phyloP scores from a whole-genome alignment of 2,797 vertebrate species.

The Nannoperca australis region DNA sequence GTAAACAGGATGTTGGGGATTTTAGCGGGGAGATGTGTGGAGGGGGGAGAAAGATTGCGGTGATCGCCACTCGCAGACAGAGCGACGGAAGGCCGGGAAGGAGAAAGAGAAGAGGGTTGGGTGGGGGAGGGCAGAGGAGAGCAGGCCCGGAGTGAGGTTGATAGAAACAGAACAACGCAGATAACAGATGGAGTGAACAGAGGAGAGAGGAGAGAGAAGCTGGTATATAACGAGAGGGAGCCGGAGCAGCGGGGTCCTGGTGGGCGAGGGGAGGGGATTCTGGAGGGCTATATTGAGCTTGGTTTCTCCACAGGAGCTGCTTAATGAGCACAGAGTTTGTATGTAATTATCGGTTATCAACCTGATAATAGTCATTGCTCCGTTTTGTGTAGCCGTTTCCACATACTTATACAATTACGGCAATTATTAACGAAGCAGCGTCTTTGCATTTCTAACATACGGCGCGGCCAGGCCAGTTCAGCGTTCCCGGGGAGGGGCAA shows the following conservation, averaged over 20 bases:
- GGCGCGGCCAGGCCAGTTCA: background rate
- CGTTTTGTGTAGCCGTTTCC: constrained; percentile 77
- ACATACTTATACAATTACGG: constrained; percentile 83
- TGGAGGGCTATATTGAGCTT: constrained; percentile 75
- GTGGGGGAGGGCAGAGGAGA: constrained; percentile 18
- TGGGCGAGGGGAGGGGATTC: constrained; percentile 70
- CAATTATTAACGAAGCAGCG: constrained; percentile 66
- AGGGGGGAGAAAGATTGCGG: constrained; percentile 37
- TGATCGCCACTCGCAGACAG: constrained; percentile 34
- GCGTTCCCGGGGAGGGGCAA: constrained; percentile 7
- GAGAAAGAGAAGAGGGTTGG: background rate
- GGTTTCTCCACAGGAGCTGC: constrained; percentile 75
- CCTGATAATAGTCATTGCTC: constrained; percentile 84
- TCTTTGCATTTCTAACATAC: constrained; percentile 60
- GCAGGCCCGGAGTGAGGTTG: constrained; percentile 25
- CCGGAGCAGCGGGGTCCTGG: constrained; percentile 48
- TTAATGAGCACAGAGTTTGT: constrained; percentile 81
- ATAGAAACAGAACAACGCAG: constrained; percentile 24
- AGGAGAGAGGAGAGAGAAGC: constrained; percentile 30
- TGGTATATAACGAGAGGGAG: constrained; percentile 59
- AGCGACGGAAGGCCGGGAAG: constrained; percentile 15
- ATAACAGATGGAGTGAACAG: constrained; percentile 56
- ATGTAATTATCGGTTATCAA: constrained; percentile 87
- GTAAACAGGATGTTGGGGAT: constrained; percentile 65
- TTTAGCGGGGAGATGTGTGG: constrained; percentile 49